Conservation (phyloP, 2,888 invertebrate genomes). For the Aspidiotus rigidus region DNA sequence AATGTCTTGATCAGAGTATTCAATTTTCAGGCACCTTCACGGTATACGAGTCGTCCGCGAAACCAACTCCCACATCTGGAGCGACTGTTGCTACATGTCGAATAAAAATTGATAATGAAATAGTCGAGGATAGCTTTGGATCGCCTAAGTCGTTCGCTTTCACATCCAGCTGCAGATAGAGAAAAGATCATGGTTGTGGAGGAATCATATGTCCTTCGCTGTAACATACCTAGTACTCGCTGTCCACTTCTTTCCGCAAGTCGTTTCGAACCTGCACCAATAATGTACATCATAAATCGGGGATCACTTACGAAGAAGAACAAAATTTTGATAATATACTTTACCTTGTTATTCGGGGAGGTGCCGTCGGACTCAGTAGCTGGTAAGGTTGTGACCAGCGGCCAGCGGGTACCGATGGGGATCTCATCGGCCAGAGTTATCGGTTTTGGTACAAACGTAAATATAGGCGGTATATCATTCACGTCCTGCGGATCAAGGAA, state of each 20-base stretch:
- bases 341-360: slow-evolving; percentile 67
- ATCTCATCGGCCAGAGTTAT: slow-evolving; percentile 75
- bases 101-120: slow-evolving; percentile 71
- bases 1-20: slow-evolving; percentile 60
- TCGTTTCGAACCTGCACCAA: slow-evolving; percentile 67
- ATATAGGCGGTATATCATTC: slow-evolving; percentile 80
- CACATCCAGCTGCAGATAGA: slow-evolving; percentile 60
- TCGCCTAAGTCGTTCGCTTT: slow-evolving; percentile 78
- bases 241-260: slow-evolving; percentile 72
- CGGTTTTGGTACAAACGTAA: slow-evolving; percentile 70
- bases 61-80: slow-evolving; percentile 65
- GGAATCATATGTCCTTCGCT: neutral
- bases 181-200: neutral
- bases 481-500: slow-evolving; percentile 53
- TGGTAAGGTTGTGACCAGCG: slow-evolving; percentile 64
- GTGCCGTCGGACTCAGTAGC: slow-evolving; percentile 80
- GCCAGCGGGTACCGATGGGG: slow-evolving; percentile 69
- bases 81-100: slow-evolving; percentile 67
- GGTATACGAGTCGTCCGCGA: slow-evolving; percentile 76
- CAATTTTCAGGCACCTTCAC: slow-evolving; percentile 68
- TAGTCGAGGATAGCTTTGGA: slow-evolving; percentile 70
- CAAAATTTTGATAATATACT: neutral
- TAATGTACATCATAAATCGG: neutral
- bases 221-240: slow-evolving; percentile 65
- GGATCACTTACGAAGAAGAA: no score